These are phyloP conservation scores for Neria commutata DNA, from an alignment of 2,888 invertebrate genomes.

Conservation along the genomic window DNA sequence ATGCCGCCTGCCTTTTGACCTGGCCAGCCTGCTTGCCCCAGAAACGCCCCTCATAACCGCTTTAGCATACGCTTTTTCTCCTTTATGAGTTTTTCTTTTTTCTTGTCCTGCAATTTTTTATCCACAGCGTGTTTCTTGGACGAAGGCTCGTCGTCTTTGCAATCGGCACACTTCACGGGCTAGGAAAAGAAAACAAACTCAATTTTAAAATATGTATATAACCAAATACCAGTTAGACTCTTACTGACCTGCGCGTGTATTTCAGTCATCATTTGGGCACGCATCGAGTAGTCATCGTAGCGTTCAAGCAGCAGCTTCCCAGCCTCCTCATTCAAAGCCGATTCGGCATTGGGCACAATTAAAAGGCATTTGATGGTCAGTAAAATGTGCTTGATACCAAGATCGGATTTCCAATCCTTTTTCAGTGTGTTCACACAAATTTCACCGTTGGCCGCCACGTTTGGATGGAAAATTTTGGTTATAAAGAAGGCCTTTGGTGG, in stretches of 20 bases:
- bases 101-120: constrained; percentile 76
- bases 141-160: constrained; percentile 71
- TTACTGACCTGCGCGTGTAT: constrained; percentile 78
- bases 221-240: too few relatives aligned
- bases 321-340: constrained; percentile 96
- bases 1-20: constrained; percentile 24
- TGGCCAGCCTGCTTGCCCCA: constrained; percentile 24
- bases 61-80: constrained; percentile 86
- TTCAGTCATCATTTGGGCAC: constrained; percentile 90
- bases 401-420: constrained; percentile 95
- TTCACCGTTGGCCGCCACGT: constrained; percentile 91
- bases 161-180: constrained; percentile 63
- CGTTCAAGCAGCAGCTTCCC: constrained; percentile 90
- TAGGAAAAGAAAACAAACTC: constrained; percentile 37
- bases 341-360: constrained; percentile 96
- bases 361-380: constrained; percentile 92
- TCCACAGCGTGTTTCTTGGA: constrained; percentile 87
- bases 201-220: background rate
- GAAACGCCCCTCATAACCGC: constrained; percentile 73
- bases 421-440: constrained; percentile 96
- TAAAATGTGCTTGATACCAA: constrained; percentile 93
- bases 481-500: constrained; percentile 93
- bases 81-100: constrained; percentile 72
- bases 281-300: constrained; percentile 89
- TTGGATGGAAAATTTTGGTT: constrained; percentile 97